Conservation (phyloP, 1,140 invertebrate species). For the Drosophila orena region DNA sequence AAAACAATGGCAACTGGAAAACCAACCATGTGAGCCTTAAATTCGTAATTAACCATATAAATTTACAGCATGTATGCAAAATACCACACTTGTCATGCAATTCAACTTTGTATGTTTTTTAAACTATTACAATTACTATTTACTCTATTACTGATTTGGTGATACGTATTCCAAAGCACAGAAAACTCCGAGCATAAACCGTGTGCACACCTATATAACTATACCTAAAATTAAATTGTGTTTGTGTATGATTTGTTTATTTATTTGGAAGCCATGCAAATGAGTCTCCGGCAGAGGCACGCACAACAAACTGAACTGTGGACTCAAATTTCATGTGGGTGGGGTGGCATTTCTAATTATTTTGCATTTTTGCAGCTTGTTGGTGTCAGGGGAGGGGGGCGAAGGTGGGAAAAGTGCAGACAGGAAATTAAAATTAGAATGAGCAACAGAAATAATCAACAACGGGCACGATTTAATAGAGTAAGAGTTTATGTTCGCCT, state of each 20-base stretch:
- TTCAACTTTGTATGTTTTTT: too few species aligned
- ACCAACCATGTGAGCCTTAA: conserved; percentile 12
- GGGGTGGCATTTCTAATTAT: conserved; percentile 61
- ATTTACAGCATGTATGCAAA: not conserved
- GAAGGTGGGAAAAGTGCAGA: not conserved
- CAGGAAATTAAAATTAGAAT: conserved; percentile 69
- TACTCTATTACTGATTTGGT: not conserved
- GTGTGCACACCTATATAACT: not conserved
- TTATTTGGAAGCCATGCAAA: conserved; percentile 28
- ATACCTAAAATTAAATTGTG: not conserved
- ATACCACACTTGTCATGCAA: not conserved
- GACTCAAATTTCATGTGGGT: conserved; percentile 7
- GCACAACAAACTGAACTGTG: conserved; percentile 24
- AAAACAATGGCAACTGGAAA: conserved; percentile 12
- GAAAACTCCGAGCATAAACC: conserved; percentile 1
- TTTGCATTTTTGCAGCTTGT: conserved; percentile 44
- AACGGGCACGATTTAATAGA: conserved; percentile 2
- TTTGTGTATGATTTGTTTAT: conserved; percentile 32
- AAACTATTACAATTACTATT: too few species aligned
- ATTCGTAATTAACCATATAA: conserved; percentile 22
- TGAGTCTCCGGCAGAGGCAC: conserved; percentile 6
- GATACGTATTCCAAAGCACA: not conserved
- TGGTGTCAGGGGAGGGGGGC: not conserved
- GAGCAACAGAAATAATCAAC: conserved; percentile 37
- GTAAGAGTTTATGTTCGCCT: not conserved